Evolutionary conservation across 2,113 vertebrate species (phyloP).

Genomic region (Etia nguti): DNA sequence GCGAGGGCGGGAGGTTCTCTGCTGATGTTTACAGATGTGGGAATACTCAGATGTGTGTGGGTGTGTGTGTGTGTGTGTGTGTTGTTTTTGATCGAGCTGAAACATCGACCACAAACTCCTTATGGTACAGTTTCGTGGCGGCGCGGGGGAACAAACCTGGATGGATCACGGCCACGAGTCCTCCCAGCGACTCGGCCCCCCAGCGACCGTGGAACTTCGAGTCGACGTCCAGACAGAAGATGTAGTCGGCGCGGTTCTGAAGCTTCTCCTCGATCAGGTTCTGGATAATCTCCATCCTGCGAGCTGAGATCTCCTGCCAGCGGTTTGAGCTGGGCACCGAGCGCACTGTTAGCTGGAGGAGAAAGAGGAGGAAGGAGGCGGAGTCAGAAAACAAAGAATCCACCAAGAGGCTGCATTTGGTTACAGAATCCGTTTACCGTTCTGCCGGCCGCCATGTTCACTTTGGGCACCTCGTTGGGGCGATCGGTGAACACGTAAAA

Average conservation of each 20-base stretch:
- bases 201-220: conserved; percentile 63
- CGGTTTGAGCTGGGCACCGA: neutral
- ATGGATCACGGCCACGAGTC: conserved; percentile 68
- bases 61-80: neutral
- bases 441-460: conserved; percentile 18
- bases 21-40: neutral
- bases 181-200: conserved; percentile 71
- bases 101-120: neutral
- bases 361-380: neutral
- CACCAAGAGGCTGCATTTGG: neutral
- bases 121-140: neutral
- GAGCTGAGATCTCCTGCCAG: conserved; percentile 75
- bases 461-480: conserved; percentile 6
- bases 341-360: neutral
- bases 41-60: neutral
- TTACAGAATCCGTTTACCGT: neutral
- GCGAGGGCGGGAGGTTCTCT: neutral
- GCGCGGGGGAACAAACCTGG: conserved; percentile 13
- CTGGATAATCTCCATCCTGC: conserved; percentile 71
- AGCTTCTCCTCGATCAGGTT: conserved; percentile 37
- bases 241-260: conserved; percentile 24
- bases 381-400: neutral
- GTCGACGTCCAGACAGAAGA: conserved; percentile 76
- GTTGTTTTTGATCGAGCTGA: neutral
- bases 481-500: conserved; percentile 76